Evolutionary conservation across 1,140 invertebrate genomes (phyloP).

Genomic region (Drosophila baimaii): DNA sequence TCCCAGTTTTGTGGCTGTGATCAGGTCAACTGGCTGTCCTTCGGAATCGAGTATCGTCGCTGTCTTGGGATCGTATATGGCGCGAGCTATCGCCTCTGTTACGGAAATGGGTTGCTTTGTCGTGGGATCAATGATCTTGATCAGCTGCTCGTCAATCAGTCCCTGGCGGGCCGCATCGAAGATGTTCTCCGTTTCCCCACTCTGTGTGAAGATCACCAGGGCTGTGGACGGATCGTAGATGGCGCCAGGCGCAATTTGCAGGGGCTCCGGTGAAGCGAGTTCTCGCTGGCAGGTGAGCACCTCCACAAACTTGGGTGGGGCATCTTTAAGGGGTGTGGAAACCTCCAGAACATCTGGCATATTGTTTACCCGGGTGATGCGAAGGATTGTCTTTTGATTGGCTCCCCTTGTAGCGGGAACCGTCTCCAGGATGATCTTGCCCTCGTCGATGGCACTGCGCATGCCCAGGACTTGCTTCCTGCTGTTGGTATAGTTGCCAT

Average conservation of each 20-base stretch:
- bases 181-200: slow-evolving; percentile 89
- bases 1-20: slow-evolving; percentile 91
- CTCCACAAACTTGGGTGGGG: slow-evolving; percentile 73
- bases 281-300: slow-evolving; percentile 85
- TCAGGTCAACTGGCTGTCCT: slow-evolving; percentile 88
- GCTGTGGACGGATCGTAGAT: slow-evolving; percentile 91
- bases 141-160: slow-evolving; percentile 87
- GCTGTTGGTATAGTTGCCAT: slow-evolving; percentile 89
- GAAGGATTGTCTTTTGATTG: slow-evolving; percentile 71
- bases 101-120: slow-evolving; percentile 89
- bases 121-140: slow-evolving; percentile 91
- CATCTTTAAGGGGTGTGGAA: slow-evolving; percentile 85
- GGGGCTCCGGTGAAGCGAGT: slow-evolving; percentile 86
- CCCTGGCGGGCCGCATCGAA: slow-evolving; percentile 89
- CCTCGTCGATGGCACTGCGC: slow-evolving; percentile 90
- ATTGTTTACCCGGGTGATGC: slow-evolving; percentile 71
- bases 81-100: slow-evolving; percentile 90
- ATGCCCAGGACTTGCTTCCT: slow-evolving; percentile 87
- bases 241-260: slow-evolving; percentile 88
- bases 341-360: slow-evolving; percentile 89
- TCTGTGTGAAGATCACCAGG: slow-evolving; percentile 89
- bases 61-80: slow-evolving; percentile 90
- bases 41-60: slow-evolving; percentile 88
- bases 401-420: slow-evolving; percentile 82
- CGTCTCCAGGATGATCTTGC: slow-evolving; percentile 87